Evolutionary conservation across 2,888 invertebrate genomes (phyloP).

Genomic region (Globia sparganii): DNA sequence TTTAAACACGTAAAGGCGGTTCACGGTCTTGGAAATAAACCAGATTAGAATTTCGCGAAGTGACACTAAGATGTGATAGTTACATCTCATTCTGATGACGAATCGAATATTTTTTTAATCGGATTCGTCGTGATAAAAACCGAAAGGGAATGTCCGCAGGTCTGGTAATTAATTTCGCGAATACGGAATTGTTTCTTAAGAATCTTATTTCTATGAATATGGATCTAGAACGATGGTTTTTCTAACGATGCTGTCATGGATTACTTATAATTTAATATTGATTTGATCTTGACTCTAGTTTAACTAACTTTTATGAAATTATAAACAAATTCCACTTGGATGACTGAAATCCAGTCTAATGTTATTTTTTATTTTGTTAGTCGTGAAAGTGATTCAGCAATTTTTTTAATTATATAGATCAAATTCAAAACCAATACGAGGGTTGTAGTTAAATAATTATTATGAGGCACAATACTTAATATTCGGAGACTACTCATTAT

Average conservation of each 20-base stretch:
- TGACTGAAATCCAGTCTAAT: background rate
- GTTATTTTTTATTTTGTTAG: too few species aligned
- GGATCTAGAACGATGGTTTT: slow-evolving; percentile 5
- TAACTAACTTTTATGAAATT: background rate
- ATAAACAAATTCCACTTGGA: background rate
- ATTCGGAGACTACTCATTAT: background rate
- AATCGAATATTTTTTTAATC: slow-evolving; percentile 29
- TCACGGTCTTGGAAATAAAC: slow-evolving; percentile 41
- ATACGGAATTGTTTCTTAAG: slow-evolving; percentile 11
- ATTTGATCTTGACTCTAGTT: background rate
- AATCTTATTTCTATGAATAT: slow-evolving; percentile 5
- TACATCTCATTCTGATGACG: slow-evolving; percentile 47
- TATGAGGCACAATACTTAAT: background rate
- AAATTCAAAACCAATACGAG: background rate
- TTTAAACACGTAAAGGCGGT: slow-evolving; percentile 49
- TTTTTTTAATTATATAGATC: background rate
- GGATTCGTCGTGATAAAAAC: slow-evolving; percentile 20
- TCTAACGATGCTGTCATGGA: slow-evolving; percentile 2
- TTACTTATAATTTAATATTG: background rate
- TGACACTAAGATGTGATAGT: slow-evolving; percentile 40
- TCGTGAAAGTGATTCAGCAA: too few species aligned
- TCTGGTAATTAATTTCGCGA: background rate
- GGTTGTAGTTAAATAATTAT: background rate
- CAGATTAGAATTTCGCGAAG: slow-evolving; percentile 62
- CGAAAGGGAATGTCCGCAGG: slow-evolving; percentile 43